Conservation (phyloP, 1,140 invertebrate genomes). For the Panagrolaimus sp. region DNA sequence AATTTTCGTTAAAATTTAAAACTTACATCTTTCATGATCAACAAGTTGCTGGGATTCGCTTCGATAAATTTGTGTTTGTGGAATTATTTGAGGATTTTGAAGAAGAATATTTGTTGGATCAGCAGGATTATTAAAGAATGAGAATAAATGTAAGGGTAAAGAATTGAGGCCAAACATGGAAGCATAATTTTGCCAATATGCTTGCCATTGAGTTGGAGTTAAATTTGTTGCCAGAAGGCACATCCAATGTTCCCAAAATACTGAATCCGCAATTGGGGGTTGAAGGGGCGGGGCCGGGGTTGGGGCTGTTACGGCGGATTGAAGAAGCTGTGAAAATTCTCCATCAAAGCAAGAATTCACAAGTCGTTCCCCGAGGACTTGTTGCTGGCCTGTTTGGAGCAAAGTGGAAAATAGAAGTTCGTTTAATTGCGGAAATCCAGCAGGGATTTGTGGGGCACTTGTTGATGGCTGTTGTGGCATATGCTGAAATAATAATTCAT, state of each 20-base stretch:
- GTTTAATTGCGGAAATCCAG: not conserved
- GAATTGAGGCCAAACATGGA: slow-evolving; percentile 12
- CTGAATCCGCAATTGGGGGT: not conserved
- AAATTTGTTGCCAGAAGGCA: slow-evolving; percentile 5
- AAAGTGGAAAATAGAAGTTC: slow-evolving; percentile 6
- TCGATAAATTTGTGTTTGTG: too few relatives aligned
- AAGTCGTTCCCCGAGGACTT: slow-evolving; percentile 7
- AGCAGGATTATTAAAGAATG: slow-evolving; percentile 8
- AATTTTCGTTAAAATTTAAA: too few relatives aligned
- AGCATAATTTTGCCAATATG: slow-evolving; percentile 13
- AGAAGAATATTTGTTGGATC: not conserved
- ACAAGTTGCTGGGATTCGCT: not conserved
- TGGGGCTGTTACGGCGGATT: not conserved
- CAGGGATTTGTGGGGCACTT: not conserved
- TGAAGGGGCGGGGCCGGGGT: not conserved
- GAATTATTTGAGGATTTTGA: too few relatives aligned
- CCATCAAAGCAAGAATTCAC: not conserved
- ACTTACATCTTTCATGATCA: slow-evolving; percentile 16
- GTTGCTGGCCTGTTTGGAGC: not conserved
- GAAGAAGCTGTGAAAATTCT: not conserved
- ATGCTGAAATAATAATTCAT: too few relatives aligned
- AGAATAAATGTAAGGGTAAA: slow-evolving; percentile 8
- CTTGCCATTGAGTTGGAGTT: slow-evolving; percentile 9
- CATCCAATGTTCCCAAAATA: slow-evolving; percentile 15
- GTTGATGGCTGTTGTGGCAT: not conserved